These are phyloP conservation scores for Dascillus cervinus DNA, from an alignment of 2,888 invertebrate species.

Conservation along the genomic window DNA sequence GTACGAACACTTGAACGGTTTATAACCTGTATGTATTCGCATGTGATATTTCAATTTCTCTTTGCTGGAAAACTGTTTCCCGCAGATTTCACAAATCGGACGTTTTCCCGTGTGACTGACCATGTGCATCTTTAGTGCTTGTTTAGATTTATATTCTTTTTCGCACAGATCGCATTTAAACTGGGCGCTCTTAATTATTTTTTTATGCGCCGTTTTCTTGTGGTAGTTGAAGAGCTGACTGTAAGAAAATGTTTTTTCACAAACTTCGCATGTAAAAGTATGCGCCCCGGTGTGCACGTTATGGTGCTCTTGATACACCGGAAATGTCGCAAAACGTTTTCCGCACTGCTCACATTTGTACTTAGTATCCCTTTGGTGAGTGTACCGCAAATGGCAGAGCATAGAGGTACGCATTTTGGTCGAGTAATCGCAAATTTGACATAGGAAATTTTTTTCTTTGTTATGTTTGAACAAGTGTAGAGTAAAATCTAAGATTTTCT, in stretches of 20 bases:
- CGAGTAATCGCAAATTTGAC: constrained; percentile 14
- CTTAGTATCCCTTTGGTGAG: constrained; percentile 21
- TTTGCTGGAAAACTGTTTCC: constrained; percentile 29
- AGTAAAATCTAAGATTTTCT: constrained; percentile 20
- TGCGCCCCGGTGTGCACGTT: constrained; percentile 31
- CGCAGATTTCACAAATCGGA: constrained; percentile 28
- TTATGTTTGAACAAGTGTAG: constrained; percentile 15
- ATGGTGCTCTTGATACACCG: constrained; percentile 26
- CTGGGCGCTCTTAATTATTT: constrained; percentile 27
- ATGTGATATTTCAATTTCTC: constrained; percentile 34
- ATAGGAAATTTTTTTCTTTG: constrained; percentile 11
- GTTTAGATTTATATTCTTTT: too few species aligned
- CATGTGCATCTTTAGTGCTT: constrained; percentile 31
- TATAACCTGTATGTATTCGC: constrained; percentile 31
- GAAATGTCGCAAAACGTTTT: constrained; percentile 26
- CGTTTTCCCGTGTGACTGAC: constrained; percentile 29
- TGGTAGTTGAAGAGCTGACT: constrained; percentile 28
- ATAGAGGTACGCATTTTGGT: constrained; percentile 15
- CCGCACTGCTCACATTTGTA: constrained; percentile 29
- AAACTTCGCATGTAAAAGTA: constrained; percentile 30
- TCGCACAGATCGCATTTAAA: constrained; percentile 29
- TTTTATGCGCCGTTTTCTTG: constrained; percentile 30
- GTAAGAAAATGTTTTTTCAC: constrained; percentile 30
- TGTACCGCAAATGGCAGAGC: constrained; percentile 20
- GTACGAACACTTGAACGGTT: constrained; percentile 27